Conservation (phyloP, 2,797 vertebrate species). For the Sebastes nivosus region DNA sequence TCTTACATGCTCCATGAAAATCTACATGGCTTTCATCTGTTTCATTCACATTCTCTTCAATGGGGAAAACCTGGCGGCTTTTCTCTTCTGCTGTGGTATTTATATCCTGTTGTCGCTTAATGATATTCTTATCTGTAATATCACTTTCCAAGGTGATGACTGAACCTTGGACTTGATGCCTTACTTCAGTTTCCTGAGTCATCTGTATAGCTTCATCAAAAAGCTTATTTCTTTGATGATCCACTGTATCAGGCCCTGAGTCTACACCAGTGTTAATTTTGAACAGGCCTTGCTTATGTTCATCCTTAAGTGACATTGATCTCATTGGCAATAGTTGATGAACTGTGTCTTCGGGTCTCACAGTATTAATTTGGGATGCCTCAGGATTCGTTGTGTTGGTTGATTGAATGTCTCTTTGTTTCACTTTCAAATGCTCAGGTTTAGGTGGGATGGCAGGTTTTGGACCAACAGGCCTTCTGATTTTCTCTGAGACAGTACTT, state of each 20-base stretch:
- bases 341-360: slow-evolving; percentile 41
- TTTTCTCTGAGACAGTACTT: slow-evolving; percentile 40
- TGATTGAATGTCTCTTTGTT: slow-evolving; percentile 73
- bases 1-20: slow-evolving; percentile 65
- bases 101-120: slow-evolving; percentile 24
- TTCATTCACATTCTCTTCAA: slow-evolving; percentile 25
- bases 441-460: slow-evolving; percentile 83
- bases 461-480: slow-evolving; percentile 62
- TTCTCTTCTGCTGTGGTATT: slow-evolving; percentile 44
- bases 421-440: slow-evolving; percentile 74
- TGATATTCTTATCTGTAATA: slow-evolving; percentile 12
- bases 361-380: slow-evolving; percentile 11
- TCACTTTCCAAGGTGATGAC: background rate
- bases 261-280: background rate
- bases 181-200: slow-evolving; percentile 59
- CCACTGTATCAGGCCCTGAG: background rate
- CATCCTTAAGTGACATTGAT: slow-evolving; percentile 40
- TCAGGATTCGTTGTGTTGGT: slow-evolving; percentile 69
- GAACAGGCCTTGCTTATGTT: background rate
- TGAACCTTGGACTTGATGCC: slow-evolving; percentile 15
- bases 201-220: slow-evolving; percentile 54
- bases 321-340: slow-evolving; percentile 57
- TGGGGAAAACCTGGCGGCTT: slow-evolving; percentile 9
- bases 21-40: slow-evolving; percentile 60
- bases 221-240: slow-evolving; percentile 21